These are phyloP conservation scores for Cynodonichthys magdalenae DNA, from an alignment of 2,797 vertebrate genomes.

Conservation along the genomic window DNA sequence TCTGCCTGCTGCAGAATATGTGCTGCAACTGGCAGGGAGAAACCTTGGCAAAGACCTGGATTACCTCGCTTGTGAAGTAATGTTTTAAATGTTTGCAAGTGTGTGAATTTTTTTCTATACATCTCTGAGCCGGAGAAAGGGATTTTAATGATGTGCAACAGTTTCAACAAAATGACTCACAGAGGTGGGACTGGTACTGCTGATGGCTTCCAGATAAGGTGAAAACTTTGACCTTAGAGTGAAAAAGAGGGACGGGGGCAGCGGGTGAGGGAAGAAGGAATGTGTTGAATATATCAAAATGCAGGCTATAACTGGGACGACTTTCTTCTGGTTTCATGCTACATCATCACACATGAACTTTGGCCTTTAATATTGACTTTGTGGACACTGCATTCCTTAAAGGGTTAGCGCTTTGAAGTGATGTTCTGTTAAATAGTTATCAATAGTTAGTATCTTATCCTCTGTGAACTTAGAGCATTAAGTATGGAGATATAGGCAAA, in stretches of 20 bases:
- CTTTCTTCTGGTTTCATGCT: conserved; percentile 33
- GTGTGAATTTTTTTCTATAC: conserved; percentile 9
- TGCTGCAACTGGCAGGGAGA: conserved; percentile 61
- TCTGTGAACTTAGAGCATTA: not conserved
- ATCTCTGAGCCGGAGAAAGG: conserved; percentile 39
- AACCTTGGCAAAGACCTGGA: conserved; percentile 67
- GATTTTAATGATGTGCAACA: conserved; percentile 68
- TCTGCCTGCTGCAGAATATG: conserved; percentile 66
- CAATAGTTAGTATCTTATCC: too few species aligned
- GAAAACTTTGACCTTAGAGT: conserved; percentile 75
- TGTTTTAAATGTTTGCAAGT: conserved; percentile 55
- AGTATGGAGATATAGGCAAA: too few species aligned
- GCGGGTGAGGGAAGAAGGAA: conserved; percentile 41
- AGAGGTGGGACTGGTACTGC: conserved; percentile 74
- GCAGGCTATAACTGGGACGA: conserved; percentile 36
- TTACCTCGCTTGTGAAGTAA: conserved; percentile 70
- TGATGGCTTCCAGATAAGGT: conserved; percentile 82
- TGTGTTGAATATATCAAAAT: conserved; percentile 41
- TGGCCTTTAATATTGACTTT: conserved; percentile 32
- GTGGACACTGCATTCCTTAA: conserved; percentile 31
- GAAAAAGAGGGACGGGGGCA: conserved; percentile 56
- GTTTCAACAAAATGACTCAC: conserved; percentile 74
- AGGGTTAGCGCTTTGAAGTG: not conserved
- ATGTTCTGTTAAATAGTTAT: too few species aligned
- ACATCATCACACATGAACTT: conserved; percentile 35